A percentile compares a stretch with the other conserved stretches of the same genome.
Evolutionary conservation across 1,140 invertebrate species (phyloP).

Genomic region (Yoshiicerus persimilis): DNA sequence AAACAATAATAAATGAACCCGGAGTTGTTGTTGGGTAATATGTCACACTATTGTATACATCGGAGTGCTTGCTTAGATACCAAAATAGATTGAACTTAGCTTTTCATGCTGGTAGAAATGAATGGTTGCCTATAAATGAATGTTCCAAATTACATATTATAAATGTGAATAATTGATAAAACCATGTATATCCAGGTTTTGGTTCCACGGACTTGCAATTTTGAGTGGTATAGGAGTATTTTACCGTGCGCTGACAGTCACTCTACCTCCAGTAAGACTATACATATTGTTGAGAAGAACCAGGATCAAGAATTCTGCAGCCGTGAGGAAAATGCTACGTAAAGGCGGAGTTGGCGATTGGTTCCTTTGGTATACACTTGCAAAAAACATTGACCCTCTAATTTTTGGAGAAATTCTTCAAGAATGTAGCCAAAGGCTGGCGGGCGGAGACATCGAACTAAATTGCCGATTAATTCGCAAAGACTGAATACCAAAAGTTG

Average conservation of each 20-base stretch:
- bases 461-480: background rate
- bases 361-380: conserved; percentile 67
- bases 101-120: too few relatives aligned
- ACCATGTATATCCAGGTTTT: conserved; percentile 56
- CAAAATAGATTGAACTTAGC: too few relatives aligned
- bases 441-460: background rate
- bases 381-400: conserved; percentile 66
- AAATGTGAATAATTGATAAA: too few relatives aligned
- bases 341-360: conserved; percentile 61
- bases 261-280: background rate
- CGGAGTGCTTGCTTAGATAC: too few relatives aligned
- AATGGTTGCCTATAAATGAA: too few relatives aligned
- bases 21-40: too few relatives aligned
- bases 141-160: too few relatives aligned
- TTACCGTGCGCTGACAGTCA: conserved; percentile 56
- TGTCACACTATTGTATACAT: too few relatives aligned
- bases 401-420: conserved; percentile 50
- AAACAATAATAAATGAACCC: too few relatives aligned
- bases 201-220: conserved; percentile 69
- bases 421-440: background rate
- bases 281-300: conserved; percentile 47
- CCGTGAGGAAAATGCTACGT: background rate
- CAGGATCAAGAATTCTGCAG: background rate
- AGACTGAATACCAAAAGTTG: background rate
- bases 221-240: conserved; percentile 65